Percentiles rank a stretch among this genome's conserved stretches.
These are phyloP conservation scores for Cheirogaleus major DNA, from an alignment of 2,797 vertebrate genomes.

Conservation along the genomic window DNA sequence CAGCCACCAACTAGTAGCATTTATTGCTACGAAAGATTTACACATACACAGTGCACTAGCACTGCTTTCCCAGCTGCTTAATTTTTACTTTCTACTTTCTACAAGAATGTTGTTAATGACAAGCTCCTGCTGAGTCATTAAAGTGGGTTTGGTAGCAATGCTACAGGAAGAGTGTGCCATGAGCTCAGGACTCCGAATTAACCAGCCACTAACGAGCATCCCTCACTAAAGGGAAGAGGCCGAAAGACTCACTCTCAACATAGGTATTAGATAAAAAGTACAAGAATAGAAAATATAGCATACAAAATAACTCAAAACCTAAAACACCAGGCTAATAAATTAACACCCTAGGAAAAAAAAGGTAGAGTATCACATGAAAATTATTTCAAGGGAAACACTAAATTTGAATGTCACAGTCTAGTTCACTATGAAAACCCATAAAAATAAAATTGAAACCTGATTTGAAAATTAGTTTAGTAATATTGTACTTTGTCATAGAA, in stretches of 20 bases:
- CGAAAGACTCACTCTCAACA: neutral
- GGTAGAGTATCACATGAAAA: neutral
- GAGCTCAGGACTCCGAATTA: neutral
- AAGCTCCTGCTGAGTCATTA: slow-evolving; percentile 58
- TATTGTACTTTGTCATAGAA: neutral
- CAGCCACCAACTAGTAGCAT: neutral
- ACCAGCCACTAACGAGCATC: neutral
- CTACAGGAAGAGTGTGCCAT: neutral
- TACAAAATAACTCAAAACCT: neutral
- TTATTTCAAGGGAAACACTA: neutral
- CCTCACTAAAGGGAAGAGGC: neutral
- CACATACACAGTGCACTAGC: neutral
- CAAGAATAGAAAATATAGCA: neutral
- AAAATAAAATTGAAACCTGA: slow-evolving; percentile 6
- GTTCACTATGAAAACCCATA: neutral
- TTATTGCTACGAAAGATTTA: slow-evolving; percentile 28
- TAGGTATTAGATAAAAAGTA: neutral
- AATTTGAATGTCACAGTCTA: neutral
- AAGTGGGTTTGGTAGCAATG: slow-evolving; percentile 22
- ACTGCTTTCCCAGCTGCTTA: slow-evolving; percentile 49
- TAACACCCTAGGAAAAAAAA: neutral
- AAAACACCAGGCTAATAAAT: neutral
- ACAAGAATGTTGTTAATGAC: slow-evolving; percentile 54
- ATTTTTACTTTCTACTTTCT: slow-evolving; percentile 60
- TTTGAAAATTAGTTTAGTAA: neutral